These are phyloP conservation scores for Cerceris ruficornis DNA, from an alignment of 2,888 invertebrate species.

Conservation along the genomic window DNA sequence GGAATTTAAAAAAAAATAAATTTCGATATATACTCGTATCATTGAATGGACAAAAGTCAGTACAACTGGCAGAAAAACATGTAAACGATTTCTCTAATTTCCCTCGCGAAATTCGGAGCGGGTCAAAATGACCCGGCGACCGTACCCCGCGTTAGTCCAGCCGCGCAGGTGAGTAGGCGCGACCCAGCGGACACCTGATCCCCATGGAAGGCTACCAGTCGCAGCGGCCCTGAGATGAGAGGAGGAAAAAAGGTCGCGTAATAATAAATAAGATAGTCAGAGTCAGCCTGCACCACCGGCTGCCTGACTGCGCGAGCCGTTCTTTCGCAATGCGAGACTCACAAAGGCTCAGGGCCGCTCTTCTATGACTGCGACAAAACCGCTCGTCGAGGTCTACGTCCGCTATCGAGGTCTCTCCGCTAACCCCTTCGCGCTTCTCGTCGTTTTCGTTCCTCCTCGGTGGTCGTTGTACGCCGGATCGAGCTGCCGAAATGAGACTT, in stretches of 20 bases:
- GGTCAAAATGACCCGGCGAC: no score
- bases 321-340: slow-evolving; percentile 62
- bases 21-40: no score
- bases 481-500: slow-evolving; percentile 13
- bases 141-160: no score
- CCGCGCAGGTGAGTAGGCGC: slow-evolving; percentile 36
- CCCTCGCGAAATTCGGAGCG: no score
- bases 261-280: slow-evolving; percentile 60
- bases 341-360: slow-evolving; percentile 69
- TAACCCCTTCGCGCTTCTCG: not conserved
- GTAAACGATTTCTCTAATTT: no score
- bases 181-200: slow-evolving; percentile 61
- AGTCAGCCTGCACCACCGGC: slow-evolving; percentile 48
- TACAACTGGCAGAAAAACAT: no score
- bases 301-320: slow-evolving; percentile 28
- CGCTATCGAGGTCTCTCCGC: slow-evolving; percentile 64
- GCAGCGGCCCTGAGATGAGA: slow-evolving; percentile 50
- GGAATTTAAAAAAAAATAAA: no score
- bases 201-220: slow-evolving; percentile 55
- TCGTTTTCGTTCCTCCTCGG: no score
- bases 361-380: slow-evolving; percentile 50
- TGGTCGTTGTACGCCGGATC: no score
- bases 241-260: slow-evolving; percentile 48
- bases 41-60: no score
- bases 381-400: slow-evolving; percentile 65